Conservation (phyloP, 2,888 invertebrate species). For the Lycia hirtaria region DNA sequence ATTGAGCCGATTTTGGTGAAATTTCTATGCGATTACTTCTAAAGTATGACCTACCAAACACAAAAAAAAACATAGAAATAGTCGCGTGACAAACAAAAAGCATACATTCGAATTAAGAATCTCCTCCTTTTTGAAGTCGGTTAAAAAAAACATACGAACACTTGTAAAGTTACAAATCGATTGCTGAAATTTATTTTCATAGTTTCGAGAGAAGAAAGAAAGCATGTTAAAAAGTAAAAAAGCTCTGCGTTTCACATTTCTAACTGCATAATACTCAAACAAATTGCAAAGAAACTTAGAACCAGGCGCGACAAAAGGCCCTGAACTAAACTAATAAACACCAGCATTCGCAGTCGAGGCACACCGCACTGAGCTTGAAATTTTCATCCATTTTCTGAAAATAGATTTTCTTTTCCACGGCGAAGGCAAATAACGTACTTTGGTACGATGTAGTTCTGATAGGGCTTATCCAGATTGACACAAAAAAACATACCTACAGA, state of each 20-base stretch:
- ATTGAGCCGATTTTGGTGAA: too few species aligned
- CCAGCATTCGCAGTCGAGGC: slow-evolving; percentile 32
- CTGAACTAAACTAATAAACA: slow-evolving; percentile 39
- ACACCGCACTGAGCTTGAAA: slow-evolving; percentile 35
- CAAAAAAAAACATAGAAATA: too few species aligned
- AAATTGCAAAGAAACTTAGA: slow-evolving; percentile 19
- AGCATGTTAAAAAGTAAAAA: not conserved
- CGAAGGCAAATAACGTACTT: slow-evolving; percentile 39
- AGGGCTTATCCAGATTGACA: slow-evolving; percentile 1
- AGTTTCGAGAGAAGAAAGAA: not conserved
- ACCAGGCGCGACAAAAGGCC: slow-evolving; percentile 29
- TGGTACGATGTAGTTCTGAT: slow-evolving; percentile 15
- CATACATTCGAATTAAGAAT: too few species aligned
- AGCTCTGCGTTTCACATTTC: not conserved
- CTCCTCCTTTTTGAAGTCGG: too few species aligned
- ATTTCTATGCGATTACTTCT: too few species aligned
- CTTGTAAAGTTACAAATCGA: too few species aligned
- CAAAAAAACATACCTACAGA: not conserved
- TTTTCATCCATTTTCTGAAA: slow-evolving; percentile 41
- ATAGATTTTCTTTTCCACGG: slow-evolving; percentile 37
- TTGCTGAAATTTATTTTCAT: not conserved
- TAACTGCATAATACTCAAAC: slow-evolving; percentile 11
- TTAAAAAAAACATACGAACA: too few species aligned
- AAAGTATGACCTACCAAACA: too few species aligned
- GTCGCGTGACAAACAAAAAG: too few species aligned